phyloP scores from a whole-genome alignment of 2,113 vertebrate species.

The Athene noctua region DNA sequence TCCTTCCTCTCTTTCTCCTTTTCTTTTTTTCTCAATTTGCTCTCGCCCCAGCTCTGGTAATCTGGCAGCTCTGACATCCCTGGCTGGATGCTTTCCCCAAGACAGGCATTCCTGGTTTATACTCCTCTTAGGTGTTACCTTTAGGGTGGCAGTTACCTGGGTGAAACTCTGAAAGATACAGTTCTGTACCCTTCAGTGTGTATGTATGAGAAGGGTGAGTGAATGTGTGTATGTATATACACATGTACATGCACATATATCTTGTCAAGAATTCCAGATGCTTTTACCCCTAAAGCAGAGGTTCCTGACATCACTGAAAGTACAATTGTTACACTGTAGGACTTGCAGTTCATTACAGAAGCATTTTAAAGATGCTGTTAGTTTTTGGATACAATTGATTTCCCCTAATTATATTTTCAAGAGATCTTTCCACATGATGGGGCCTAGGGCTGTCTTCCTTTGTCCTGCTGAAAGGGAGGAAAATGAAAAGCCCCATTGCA shows the following conservation, averaged over 20 bases:
- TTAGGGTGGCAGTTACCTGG: not conserved
- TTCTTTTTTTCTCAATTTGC: not conserved
- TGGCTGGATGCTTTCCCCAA: not conserved
- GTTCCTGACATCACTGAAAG: not conserved
- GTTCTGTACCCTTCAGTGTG: no score
- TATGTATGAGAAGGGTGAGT: not conserved
- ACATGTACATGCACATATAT: rapidly evolving
- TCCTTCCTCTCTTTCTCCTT: not conserved
- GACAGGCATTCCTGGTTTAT: not conserved
- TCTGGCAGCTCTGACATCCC: not conserved
- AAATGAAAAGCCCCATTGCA: rapidly evolving
- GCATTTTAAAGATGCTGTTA: not conserved
- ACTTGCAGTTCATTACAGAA: not conserved
- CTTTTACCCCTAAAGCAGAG: not conserved
- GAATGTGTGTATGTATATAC: not conserved
- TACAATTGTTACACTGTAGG: not conserved
- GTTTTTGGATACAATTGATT: not conserved
- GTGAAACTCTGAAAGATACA: not conserved
- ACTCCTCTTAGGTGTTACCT: not conserved
- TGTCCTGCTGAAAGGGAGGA: no score
- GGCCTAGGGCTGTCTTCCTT: not conserved
- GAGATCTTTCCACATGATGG: not conserved
- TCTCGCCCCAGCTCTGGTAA: not conserved
- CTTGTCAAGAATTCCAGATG: not conserved
- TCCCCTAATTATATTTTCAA: not conserved